A percentile compares a stretch with the other conserved stretches of the same genome.
These are phyloP conservation scores for Gasterosteus aculeatus DNA, from an alignment of 2,113 vertebrate genomes.

Conservation along the genomic window DNA sequence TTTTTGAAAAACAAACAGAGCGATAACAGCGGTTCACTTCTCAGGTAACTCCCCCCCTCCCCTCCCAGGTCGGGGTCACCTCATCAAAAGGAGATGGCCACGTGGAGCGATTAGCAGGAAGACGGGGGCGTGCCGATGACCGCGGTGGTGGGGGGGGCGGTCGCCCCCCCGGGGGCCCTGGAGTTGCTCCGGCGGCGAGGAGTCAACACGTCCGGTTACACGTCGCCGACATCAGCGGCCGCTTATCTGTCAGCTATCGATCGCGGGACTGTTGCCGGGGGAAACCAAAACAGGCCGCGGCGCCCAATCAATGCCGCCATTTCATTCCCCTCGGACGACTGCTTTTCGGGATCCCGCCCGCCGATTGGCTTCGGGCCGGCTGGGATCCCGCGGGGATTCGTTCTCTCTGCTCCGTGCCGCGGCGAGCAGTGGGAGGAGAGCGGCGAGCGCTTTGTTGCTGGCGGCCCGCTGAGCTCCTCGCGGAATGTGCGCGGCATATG, in stretches of 20 bases:
- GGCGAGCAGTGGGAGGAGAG: conserved; percentile 66
- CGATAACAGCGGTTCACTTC: conserved; percentile 41
- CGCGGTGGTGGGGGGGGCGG: not conserved
- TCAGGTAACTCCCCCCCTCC: conserved; percentile 55
- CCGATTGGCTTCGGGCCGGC: conserved; percentile 53
- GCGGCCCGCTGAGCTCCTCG: conserved; percentile 62
- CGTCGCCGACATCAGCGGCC: conserved; percentile 72
- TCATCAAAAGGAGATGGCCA: conserved; percentile 29
- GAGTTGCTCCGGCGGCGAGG: conserved; percentile 22
- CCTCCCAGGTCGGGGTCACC: not conserved
- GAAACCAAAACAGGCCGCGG: conserved; percentile 31
- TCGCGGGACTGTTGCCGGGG: conserved; percentile 39
- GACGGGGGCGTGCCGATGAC: not conserved
- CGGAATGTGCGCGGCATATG: conserved; percentile 70
- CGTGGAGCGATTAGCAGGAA: conserved; percentile 4
- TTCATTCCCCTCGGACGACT: conserved; percentile 75
- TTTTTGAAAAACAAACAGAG: conserved; percentile 72
- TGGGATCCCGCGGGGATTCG: conserved; percentile 19
- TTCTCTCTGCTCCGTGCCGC: conserved; percentile 24
- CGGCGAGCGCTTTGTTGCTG: conserved; percentile 66
- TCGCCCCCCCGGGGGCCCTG: not conserved
- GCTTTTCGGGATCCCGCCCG: conserved; percentile 53
- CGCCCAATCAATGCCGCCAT: conserved; percentile 77
- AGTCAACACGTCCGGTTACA: conserved; percentile 57
- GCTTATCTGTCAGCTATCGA: conserved; percentile 77